These are phyloP conservation scores for Homalodisca vitripennis DNA, from an alignment of 1,140 invertebrate species.

Conservation along the genomic window DNA sequence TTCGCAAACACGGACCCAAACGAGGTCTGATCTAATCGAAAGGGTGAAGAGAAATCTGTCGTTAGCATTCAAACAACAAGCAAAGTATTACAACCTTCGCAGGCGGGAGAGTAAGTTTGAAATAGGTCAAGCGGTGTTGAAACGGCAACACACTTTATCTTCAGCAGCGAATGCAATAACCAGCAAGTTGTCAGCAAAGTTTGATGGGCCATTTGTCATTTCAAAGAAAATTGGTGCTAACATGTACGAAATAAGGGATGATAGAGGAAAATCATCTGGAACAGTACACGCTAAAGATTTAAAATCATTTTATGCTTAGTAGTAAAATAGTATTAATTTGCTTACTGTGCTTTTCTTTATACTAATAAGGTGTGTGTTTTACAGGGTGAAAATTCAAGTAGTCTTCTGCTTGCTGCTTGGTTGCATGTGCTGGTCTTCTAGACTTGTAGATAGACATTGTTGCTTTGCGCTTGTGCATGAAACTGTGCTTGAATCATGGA, in stretches of 20 bases:
- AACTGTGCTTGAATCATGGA: too few relatives aligned
- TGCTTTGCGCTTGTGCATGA: too few relatives aligned
- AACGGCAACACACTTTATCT: not conserved
- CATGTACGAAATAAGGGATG: not conserved
- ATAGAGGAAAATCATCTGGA: not conserved
- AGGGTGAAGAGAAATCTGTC: not conserved
- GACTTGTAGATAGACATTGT: too few relatives aligned
- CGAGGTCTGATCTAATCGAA: too few relatives aligned
- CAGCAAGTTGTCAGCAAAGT: not conserved
- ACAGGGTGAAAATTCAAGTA: too few relatives aligned
- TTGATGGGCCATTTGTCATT: not conserved
- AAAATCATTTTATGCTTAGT: too few relatives aligned
- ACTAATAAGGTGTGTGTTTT: too few relatives aligned
- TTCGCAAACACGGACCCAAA: not conserved
- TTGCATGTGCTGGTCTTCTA: too few relatives aligned
- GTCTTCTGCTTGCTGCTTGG: too few relatives aligned
- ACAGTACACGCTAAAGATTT: conserved; percentile 8
- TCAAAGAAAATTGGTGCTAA: not conserved
- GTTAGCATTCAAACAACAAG: not conserved
- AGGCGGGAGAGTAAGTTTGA: not conserved
- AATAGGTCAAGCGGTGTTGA: not conserved
- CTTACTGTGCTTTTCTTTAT: too few relatives aligned
- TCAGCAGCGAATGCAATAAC: not conserved
- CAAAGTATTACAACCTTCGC: conserved; percentile 13
- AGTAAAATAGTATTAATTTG: too few relatives aligned